Evolutionary conservation across 2,797 vertebrate species (phyloP), one percentile per base, ranked within the genome.

Genomic region (Lophius americanus): DNA sequence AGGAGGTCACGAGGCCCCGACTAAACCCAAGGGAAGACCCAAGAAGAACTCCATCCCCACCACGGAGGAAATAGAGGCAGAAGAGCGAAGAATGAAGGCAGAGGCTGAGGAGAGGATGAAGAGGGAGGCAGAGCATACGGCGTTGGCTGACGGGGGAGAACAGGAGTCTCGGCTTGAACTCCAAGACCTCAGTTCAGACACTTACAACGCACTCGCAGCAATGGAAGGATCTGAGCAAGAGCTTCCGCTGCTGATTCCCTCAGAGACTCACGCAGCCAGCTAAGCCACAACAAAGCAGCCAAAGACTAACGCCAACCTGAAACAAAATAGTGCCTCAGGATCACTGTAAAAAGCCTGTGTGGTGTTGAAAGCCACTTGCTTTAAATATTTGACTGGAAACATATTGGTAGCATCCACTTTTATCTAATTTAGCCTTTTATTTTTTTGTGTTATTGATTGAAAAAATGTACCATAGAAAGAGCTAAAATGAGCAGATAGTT

Each of bases 21-120:
- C 97, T 0, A 99, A 99, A 84, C 98, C 98, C 84, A 99, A 99
- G 91, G 98, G 98, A 12, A 93, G 98, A 60, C 98, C 98, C n/a
- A 99, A 99, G 93, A 99, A 99, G 87, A 99, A 99, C 89, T 99
- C 98, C 54, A 99, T 99, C 81, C 98, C 98, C 80, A 96, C 95
- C 9, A 98, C 96, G 0, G 98, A 99, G 89, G 97, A 99, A 77
- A 98, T 99, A 0, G 98, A 99, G 88, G 98, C 97, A 0, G 96
- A 99, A 72, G 98, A 99, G 87, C 95, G 94, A 41, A 82, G 97
- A 73, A 12, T 93, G 64, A 94, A 89, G 84, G 78, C 93, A 76
- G 92, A 89, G 12, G 93, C 87, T 9, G 89, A 93, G 46, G 89
- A 93, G 14, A 74, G 43, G 67, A 76, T 78, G 81, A 88, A 50